Evolutionary conservation across 2,113 vertebrate genomes (phyloP).

Genomic region (Progne subis): DNA sequence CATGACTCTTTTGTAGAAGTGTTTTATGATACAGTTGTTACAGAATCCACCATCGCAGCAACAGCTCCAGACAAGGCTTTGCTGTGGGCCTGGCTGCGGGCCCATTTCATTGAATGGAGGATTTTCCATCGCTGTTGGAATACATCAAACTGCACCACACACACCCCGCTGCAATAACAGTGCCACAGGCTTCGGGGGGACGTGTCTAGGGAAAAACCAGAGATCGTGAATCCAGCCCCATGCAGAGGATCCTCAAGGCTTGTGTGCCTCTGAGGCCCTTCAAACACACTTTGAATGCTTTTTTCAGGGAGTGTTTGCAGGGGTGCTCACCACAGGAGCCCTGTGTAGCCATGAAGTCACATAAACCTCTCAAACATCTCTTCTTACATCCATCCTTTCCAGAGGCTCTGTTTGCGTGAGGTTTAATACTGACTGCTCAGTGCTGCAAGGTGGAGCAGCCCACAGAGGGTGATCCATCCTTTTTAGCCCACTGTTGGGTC

Average conservation of each 20-base stretch:
- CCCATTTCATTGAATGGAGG: neutral
- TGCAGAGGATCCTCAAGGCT: neutral
- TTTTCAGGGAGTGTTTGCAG: neutral
- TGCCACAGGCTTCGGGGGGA: neutral
- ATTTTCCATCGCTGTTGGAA: neutral
- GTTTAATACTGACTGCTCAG: neutral
- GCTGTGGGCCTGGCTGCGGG: constrained; percentile 35
- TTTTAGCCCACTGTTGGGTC: neutral
- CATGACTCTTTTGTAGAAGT: constrained; percentile 57
- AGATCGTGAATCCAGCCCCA: neutral
- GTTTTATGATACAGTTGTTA: constrained; percentile 66
- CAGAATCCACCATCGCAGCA: constrained; percentile 23
- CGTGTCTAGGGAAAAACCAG: neutral
- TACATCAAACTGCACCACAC: neutral
- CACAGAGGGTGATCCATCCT: neutral
- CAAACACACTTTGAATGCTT: neutral
- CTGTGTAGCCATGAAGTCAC: neutral
- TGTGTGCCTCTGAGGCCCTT: neutral
- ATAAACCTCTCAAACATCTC: neutral
- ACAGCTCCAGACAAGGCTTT: constrained; percentile 42
- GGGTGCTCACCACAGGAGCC: neutral
- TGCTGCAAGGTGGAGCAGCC: neutral
- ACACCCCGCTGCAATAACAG: neutral
- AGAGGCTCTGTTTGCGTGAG: neutral
- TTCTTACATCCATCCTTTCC: neutral